Percentiles rank a stretch among this genome's conserved stretches.
Conservation (phyloP, 2,797 vertebrate species). For the Sphenopsis melanotis region DNA sequence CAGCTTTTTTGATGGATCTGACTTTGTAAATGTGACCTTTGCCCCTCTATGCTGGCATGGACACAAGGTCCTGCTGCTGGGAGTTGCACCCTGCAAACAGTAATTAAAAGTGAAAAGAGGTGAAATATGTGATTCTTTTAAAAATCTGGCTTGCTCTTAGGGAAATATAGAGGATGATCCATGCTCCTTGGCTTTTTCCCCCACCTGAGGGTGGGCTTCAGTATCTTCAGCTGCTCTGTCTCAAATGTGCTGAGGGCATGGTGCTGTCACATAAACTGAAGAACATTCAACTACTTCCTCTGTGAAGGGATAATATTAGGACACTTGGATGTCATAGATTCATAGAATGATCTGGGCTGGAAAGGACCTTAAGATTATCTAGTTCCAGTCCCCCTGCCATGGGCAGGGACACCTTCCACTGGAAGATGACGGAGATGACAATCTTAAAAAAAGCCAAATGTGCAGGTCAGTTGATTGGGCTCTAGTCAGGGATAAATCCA, state of each 20-base stretch:
- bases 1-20: not conserved
- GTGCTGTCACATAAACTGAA: not conserved
- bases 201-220: not conserved
- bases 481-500: not conserved
- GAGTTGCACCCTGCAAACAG: not conserved
- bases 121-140: not conserved
- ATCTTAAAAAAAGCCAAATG: not conserved
- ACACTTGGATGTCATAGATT: not conserved
- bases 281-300: not conserved
- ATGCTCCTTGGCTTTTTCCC: not conserved
- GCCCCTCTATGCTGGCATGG: accelerated
- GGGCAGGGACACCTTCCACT: not conserved
- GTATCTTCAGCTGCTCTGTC: not conserved
- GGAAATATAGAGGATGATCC: not conserved
- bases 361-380: not conserved
- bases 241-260: not conserved
- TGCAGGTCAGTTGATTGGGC: not conserved
- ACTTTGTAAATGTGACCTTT: not conserved
- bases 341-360: not conserved
- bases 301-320: not conserved
- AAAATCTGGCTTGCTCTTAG: not conserved
- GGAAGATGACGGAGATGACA: not conserved
- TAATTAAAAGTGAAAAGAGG: not conserved
- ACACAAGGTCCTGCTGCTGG: not conserved
- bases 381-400: not conserved